These are phyloP conservation scores for Amorpha juglandis DNA, from an alignment of 2,888 invertebrate species.

Conservation along the genomic window DNA sequence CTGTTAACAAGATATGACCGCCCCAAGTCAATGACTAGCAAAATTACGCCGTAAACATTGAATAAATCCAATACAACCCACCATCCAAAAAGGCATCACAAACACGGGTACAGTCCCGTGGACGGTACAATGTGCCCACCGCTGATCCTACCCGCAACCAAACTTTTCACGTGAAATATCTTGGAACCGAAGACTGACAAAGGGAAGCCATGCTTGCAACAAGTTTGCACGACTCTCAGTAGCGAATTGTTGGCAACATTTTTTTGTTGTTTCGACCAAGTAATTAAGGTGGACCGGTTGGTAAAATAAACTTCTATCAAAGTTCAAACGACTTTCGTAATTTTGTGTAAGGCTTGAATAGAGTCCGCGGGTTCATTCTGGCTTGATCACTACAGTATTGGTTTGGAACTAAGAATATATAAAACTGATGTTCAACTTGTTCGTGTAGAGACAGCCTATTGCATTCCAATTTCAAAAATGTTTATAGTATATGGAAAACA, in stretches of 20 bases:
- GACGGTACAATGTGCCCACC: background rate
- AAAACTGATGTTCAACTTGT: background rate
- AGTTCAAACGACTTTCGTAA: constrained; percentile 20
- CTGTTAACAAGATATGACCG: no score
- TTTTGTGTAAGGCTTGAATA: background rate
- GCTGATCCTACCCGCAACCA: background rate
- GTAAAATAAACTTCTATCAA: constrained; percentile 4
- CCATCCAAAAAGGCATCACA: background rate
- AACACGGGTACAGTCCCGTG: background rate
- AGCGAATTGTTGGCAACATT: constrained; percentile 10
- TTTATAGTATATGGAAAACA: no score
- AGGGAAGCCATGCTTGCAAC: constrained; percentile 6
- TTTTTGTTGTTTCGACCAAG: constrained; percentile 8
- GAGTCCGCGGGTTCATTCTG: background rate
- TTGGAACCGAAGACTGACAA: constrained; percentile 22
- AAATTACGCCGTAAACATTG: background rate
- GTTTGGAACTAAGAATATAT: background rate
- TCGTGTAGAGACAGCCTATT: background rate
- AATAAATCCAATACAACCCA: no score
- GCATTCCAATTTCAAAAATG: background rate
- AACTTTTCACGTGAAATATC: constrained; percentile 20
- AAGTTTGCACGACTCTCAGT: constrained; percentile 1
- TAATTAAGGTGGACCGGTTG: constrained; percentile 9
- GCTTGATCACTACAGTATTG: background rate
- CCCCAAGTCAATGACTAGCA: no score